phyloP scores from a whole-genome alignment of 1,140 invertebrate genomes.

The Rhizoglyphus robini region DNA sequence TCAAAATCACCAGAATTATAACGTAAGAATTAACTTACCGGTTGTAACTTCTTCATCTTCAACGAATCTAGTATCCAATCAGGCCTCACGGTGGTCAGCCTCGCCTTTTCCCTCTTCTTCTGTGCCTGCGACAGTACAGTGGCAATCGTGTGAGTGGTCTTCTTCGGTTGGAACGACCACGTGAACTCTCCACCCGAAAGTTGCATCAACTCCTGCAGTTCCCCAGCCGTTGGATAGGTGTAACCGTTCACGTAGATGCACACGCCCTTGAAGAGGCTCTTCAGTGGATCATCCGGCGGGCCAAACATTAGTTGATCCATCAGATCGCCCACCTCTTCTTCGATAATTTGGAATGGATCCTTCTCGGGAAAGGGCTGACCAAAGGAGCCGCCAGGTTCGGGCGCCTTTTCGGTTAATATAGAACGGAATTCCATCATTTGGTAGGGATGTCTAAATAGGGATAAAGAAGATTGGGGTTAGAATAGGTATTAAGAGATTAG shows the following conservation, averaged over 20 bases:
- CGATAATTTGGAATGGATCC: not conserved
- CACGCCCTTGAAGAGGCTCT: not conserved
- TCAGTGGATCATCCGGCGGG: not conserved
- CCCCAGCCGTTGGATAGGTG: not conserved
- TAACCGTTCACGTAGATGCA: conserved; percentile 3
- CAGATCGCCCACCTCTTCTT: not conserved
- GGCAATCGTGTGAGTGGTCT: conserved; percentile 5
- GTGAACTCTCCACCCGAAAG: not conserved
- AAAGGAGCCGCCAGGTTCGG: not conserved
- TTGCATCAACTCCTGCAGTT: not conserved
- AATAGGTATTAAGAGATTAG: no score
- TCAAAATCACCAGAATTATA: no score
- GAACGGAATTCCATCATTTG: not conserved
- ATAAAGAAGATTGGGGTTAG: no score
- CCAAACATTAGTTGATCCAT: not conserved
- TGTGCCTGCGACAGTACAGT: not conserved
- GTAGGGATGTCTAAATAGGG: not conserved
- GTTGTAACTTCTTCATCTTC: not conserved
- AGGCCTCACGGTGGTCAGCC: not conserved
- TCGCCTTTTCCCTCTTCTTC: not conserved
- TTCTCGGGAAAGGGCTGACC: no score
- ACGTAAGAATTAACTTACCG: not conserved
- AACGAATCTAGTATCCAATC: conserved; percentile 12
- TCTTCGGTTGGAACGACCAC: not conserved
- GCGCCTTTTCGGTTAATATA: not conserved